These are phyloP conservation scores for Andrena marginata DNA, from an alignment of 2,888 invertebrate species.

Conservation along the genomic window DNA sequence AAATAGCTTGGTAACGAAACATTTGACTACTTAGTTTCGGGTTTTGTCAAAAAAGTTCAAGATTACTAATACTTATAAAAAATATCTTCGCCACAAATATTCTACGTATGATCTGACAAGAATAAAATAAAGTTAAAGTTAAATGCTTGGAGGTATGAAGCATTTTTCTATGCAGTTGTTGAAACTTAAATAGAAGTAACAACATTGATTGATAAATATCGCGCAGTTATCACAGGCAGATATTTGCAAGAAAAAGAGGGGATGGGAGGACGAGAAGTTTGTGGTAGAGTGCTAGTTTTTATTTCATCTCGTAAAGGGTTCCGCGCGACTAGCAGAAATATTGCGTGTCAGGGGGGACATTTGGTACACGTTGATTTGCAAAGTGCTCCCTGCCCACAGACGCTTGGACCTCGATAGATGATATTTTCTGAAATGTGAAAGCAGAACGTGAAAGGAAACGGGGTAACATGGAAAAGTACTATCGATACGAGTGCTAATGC, in stretches of 20 bases:
- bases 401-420: background rate
- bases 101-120: background rate
- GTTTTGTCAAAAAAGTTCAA: background rate
- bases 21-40: no score
- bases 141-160: background rate
- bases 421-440: constrained; percentile 4
- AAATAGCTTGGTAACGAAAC: background rate
- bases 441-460: background rate
- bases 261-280: no score
- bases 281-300: no score
- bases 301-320: no score
- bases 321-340: no score
- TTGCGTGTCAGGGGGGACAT: no score
- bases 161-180: no score
- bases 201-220: no score
- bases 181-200: no score
- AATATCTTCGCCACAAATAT: background rate
- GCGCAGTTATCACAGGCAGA: no score
- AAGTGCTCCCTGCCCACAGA: background rate
- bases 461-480: constrained; percentile 21
- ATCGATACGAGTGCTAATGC: background rate
- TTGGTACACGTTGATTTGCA: no score
- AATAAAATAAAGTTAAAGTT: background rate
- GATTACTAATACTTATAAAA: background rate
- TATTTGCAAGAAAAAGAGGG: no score